Base-by-base conservation (phyloP, 2,888 invertebrate genomes). In the Orthosia cruda region DNA sequence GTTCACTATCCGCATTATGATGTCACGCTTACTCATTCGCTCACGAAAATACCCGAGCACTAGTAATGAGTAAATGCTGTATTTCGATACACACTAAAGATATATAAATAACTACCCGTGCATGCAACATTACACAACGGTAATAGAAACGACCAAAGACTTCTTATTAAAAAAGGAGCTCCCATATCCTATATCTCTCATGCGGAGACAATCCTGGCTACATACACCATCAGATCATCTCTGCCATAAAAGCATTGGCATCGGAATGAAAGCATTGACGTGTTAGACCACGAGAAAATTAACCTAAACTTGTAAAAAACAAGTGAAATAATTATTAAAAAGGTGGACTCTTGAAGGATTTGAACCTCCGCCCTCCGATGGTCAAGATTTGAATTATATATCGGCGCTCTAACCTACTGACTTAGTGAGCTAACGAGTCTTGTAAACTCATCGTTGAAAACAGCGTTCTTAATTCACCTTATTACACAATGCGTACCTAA, bases 381-480 rank as follows among this genome's bases (percentile, higher is more conserved):
- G 71, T 59, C 54, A 55, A 62, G 45, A 7, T 4, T 45, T 4
- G 13, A 3, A n/a, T 47, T 70, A 55, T 70, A 70, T 70, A n/a
- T n/a, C 70, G 70, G 70, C 15, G 54, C 62, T 70, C 70, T 70
- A 70, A 70, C 70, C 62, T 47, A 70, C 70, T 70, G 70, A 70
- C n/a, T n/a, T n/a, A n/a, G n/a, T n/a, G n/a, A n/a, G 70, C 70
- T 62, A 62, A 70, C 62, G 70, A 70, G 70, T 61, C 70, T 63
- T 63, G 32, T 7, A 15, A 4, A n/a, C 11, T 32, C 26, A 32
- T 32, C 26, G 26, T 32, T 32, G 0, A 18, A 50, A 18, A n/a
- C 18, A 50, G 7, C n/a, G 52, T 52, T 52, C 52, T 52, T n/a
- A n/a, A n/a, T n/a, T n/a, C n/a, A n/a, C n/a, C n/a, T n/a, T n/a